Conservation (phyloP, 2,113 vertebrate species). For the Nibea coibor region DNA sequence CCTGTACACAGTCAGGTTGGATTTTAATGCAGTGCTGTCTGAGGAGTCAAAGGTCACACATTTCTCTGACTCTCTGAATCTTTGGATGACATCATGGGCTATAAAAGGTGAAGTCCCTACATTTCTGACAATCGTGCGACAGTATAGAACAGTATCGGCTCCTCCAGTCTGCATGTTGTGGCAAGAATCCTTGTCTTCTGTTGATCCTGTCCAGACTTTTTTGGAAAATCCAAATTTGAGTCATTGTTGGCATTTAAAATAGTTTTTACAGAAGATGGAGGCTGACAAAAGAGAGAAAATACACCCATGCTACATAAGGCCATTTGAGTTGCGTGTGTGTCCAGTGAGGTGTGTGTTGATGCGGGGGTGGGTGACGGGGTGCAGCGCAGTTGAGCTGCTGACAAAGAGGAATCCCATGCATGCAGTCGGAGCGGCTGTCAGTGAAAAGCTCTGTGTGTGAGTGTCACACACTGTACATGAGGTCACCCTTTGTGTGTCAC, state of each 20-base stretch:
- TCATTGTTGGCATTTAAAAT: background rate
- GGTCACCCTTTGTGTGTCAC: background rate
- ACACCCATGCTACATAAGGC: too few relatives aligned
- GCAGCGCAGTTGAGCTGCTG: constrained; percentile 19
- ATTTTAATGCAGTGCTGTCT: too few relatives aligned
- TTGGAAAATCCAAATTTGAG: too few relatives aligned
- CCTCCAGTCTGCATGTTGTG: too few relatives aligned
- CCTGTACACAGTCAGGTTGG: too few relatives aligned
- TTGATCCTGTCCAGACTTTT: too few relatives aligned
- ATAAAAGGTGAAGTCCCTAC: background rate
- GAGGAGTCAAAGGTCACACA: too few relatives aligned
- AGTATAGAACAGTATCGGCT: too few relatives aligned
- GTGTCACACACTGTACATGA: background rate
- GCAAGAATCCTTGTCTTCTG: too few relatives aligned
- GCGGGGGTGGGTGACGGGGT: background rate
- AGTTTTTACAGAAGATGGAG: background rate
- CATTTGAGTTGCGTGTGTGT: background rate
- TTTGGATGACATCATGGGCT: too few relatives aligned
- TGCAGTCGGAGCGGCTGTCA: constrained; percentile 10
- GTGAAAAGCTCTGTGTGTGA: background rate
- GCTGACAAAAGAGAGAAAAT: background rate
- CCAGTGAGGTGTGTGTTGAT: constrained; percentile 1
- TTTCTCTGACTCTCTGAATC: too few relatives aligned
- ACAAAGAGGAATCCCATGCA: constrained; percentile 39
- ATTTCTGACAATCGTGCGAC: too few relatives aligned